Percentiles rank a stretch among this genome's conserved stretches.
Evolutionary conservation across 2,797 vertebrate species (phyloP).

Genomic region (Periparus ater): DNA sequence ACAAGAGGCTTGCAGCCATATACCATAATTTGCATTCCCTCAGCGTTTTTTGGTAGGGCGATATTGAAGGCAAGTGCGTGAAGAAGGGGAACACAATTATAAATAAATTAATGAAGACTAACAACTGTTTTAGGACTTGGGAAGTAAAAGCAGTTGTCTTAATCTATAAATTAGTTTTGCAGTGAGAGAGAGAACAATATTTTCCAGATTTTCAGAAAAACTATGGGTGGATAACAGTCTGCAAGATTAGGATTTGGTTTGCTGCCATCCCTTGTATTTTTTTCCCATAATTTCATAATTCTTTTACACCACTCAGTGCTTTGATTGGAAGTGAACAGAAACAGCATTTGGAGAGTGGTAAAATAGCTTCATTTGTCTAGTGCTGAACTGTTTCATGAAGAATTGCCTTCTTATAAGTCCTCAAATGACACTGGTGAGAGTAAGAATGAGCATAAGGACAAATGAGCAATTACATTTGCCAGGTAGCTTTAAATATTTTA

Average conservation of each 20-base stretch:
- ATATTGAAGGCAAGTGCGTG: background rate
- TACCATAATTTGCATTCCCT: background rate
- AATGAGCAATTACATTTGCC: background rate
- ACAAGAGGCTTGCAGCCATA: background rate
- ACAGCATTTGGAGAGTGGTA: background rate
- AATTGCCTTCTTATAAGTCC: background rate
- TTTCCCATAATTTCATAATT: background rate
- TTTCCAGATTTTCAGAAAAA: background rate
- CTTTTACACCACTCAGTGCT: background rate
- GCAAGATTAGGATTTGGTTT: background rate
- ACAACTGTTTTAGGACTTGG: background rate
- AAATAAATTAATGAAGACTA: background rate
- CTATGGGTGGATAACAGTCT: background rate
- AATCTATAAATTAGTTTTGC: background rate
- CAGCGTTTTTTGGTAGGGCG: rapidly evolving
- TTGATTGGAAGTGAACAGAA: background rate
- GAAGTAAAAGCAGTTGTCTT: background rate
- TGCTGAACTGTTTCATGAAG: background rate
- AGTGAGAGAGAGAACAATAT: background rate
- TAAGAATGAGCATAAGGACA: background rate
- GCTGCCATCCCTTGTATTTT: background rate
- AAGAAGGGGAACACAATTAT: background rate
- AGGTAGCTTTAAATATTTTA: background rate
- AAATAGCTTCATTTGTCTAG: background rate
- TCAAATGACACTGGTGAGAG: background rate